These are phyloP conservation scores for Brachionus sp. DNA, from an alignment of 1,140 invertebrate species.

Conservation along the genomic window DNA sequence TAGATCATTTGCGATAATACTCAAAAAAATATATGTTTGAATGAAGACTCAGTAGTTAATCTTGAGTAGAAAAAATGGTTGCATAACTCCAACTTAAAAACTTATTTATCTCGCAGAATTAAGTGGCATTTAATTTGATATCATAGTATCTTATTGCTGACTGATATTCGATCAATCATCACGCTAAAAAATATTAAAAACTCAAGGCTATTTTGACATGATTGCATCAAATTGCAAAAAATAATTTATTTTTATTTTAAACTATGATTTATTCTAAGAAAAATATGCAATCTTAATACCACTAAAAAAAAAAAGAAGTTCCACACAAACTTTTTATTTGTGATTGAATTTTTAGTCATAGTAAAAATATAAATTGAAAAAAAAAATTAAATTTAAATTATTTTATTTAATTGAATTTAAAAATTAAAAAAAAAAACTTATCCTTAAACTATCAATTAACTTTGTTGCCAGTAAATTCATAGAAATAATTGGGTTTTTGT, in stretches of 20 bases:
- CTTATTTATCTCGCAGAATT: neutral
- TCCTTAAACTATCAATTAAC: no score
- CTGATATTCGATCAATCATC: slow-evolving; percentile 9
- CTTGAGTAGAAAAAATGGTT: neutral
- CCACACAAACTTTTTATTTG: no score
- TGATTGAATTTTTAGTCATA: no score
- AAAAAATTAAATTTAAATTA: no score
- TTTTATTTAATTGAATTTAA: no score
- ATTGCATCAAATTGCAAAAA: neutral
- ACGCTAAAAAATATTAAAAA: neutral
- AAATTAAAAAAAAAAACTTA: no score
- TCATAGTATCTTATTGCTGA: neutral
- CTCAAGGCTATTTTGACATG: neutral
- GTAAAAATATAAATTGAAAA: no score
- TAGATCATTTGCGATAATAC: neutral
- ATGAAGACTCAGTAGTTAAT: neutral
- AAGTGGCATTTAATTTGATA: neutral
- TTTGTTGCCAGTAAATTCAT: neutral
- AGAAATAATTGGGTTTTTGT: no score
- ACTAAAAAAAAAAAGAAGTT: no score
- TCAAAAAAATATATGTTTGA: neutral
- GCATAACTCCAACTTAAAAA: neutral
- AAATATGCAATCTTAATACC: neutral
- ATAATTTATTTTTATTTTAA: neutral
- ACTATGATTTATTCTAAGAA: neutral